These are phyloP conservation scores for Lepisosteus oculatus DNA, from an alignment of 2,113 vertebrate genomes.

Conservation along the genomic window DNA sequence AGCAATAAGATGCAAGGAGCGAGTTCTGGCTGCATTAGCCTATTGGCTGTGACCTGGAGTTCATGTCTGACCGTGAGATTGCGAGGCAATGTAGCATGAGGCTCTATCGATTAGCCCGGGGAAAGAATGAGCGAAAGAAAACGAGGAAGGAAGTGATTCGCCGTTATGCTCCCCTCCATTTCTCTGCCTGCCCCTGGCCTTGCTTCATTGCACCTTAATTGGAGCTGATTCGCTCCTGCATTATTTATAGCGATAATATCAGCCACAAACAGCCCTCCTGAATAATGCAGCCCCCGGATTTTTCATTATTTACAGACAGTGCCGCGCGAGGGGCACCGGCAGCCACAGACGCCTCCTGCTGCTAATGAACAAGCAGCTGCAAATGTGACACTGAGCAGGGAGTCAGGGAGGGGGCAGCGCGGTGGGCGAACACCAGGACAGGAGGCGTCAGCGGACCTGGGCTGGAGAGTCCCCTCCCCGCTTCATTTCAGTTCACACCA, in stretches of 20 bases:
- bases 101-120: no score
- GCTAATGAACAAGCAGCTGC: background rate
- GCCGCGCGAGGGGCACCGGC: background rate
- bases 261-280: constrained; percentile 12
- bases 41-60: no score
- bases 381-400: background rate
- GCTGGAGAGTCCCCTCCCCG: no score
- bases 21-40: no score
- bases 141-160: background rate
- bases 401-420: background rate
- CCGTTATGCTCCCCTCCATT: background rate
- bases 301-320: background rate
- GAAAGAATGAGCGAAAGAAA: background rate
- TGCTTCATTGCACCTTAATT: constrained; percentile 16
- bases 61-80: no score
- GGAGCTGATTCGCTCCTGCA: constrained; percentile 14
- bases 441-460: no score
- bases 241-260: constrained; percentile 19
- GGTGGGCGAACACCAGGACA: background rate
- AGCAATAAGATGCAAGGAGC: no score
- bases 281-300: constrained; percentile 14
- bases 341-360: background rate
- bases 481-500: no score
- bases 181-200: background rate
- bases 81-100: no score